Evolutionary conservation across 1,140 invertebrate species (phyloP), one percentile per base, ranked within the genome.

Genomic region (Drosophila truncata): DNA sequence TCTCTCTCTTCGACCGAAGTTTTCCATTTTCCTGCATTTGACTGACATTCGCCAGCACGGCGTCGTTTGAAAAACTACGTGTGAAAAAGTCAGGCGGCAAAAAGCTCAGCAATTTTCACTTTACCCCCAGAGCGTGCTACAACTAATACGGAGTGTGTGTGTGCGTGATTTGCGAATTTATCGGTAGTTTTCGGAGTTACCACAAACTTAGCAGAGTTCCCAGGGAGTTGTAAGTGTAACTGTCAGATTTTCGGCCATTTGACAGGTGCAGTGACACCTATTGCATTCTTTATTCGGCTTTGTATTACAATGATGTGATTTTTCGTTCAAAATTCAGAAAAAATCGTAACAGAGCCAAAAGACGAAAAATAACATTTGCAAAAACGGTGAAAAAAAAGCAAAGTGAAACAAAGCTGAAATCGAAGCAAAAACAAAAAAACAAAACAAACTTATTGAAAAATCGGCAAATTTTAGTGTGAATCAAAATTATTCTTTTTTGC

Each of bases 11-110:
- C 23, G 25, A 62, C 82, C 83, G 42, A 62, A 87, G 78, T 74
- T 86, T 82, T 81, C 84, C 82, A 82, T 80, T 86, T 55, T 87
- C 83, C 82, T 88, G 75, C 75, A 87, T 87, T 88, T 76, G 76
- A 86, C 80, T 78, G 72, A 88, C 83, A 87, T 79, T 86, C 82
- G 82, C 82, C 82, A 82, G 74, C 74, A 71, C 80, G 80, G 76
- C 80, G 80, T 77, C 80, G 80, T 81, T 77, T 80, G 74, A 79
- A 80, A 80, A 80, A 70, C 78, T 79, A 65, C 59, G 62, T 65
- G 81, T 55, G 67, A 58, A 74, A 58, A 73, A 74, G 41, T 74
- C 11, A 62, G 52, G 47, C 61, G 25, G 62, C 52, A 55, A 65
- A 75, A 67, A 66, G 61, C 80, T 76, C 72, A 61, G 44, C 54